Conservation (phyloP, 2,888 invertebrate species). For the Nesidiocoris tenuis region DNA sequence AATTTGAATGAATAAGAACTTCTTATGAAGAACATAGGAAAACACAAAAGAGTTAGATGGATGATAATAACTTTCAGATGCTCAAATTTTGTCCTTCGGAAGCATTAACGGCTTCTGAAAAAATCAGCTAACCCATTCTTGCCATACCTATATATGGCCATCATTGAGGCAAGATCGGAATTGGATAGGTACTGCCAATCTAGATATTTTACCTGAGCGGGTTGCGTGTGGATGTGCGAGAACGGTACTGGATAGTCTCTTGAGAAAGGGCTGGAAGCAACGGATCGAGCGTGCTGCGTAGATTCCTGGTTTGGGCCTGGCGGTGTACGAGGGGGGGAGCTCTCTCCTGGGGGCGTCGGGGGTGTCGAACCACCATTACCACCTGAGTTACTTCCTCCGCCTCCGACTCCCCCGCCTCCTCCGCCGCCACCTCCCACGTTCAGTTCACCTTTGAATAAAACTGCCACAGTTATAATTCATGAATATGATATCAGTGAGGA, state of each 20-base stretch:
- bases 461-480: slow-evolving; percentile 39
- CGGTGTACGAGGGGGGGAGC: slow-evolving; percentile 48
- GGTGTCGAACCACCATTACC: slow-evolving; percentile 59
- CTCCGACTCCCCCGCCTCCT: slow-evolving; percentile 34
- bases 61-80: too few species aligned
- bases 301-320: slow-evolving; percentile 45
- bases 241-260: slow-evolving; percentile 84
- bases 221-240: slow-evolving; percentile 90
- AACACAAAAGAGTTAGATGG: too few species aligned
- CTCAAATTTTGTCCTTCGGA: too few species aligned
- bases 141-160: too few species aligned
- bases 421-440: slow-evolving; percentile 47
- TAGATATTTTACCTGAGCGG: slow-evolving; percentile 73
- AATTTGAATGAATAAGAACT: too few species aligned
- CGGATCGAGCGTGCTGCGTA: slow-evolving; percentile 50
- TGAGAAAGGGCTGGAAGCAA: slow-evolving; percentile 54
- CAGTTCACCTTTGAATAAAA: slow-evolving; percentile 46
- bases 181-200: too few species aligned
- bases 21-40: too few species aligned
- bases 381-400: neutral
- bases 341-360: slow-evolving; percentile 58
- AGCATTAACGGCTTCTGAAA: too few species aligned
- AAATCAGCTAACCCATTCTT: too few species aligned
- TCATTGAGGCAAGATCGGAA: too few species aligned
- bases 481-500: too few species aligned